Percentiles rank a stretch among this genome's conserved stretches.
Conservation (phyloP, 2,888 invertebrate genomes). For the Lasioglossum figueresi region DNA sequence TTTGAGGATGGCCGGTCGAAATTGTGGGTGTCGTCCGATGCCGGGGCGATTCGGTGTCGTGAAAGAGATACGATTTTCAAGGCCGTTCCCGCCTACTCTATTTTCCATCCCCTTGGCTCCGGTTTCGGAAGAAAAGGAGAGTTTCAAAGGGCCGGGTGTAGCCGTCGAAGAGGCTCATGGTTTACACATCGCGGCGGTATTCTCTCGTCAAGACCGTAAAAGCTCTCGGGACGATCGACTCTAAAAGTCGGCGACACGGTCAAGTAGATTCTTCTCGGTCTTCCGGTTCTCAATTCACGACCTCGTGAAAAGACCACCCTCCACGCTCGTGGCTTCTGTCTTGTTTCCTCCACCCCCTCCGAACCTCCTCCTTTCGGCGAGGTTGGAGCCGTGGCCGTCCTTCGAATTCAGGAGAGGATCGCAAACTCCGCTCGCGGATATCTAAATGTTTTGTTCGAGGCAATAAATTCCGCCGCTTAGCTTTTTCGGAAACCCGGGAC, state of each 20-base stretch:
- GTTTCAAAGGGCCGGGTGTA: conserved; percentile 55
- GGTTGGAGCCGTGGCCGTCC: neutral
- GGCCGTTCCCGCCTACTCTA: conserved; percentile 41
- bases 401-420: conserved; percentile 27
- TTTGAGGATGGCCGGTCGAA: neutral
- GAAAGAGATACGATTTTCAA: conserved; percentile 71
- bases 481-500: conserved; percentile 10
- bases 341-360: conserved; percentile 31
- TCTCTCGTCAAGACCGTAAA: conserved; percentile 77
- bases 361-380: neutral
- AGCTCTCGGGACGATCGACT: conserved; percentile 74
- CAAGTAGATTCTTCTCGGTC: conserved; percentile 72
- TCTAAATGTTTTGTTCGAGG: conserved; percentile 63
- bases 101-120: conserved; percentile 52
- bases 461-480: conserved; percentile 63
- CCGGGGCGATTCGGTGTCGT: conserved; percentile 54
- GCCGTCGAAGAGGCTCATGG: conserved; percentile 77
- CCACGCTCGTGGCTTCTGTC: conserved; percentile 59
- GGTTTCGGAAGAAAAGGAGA: conserved; percentile 55
- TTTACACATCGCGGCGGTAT: conserved; percentile 79
- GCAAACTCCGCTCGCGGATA: conserved; percentile 35
- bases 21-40: neutral
- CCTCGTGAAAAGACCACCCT: conserved; percentile 64
- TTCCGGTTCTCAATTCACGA: conserved; percentile 70
- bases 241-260: conserved; percentile 69